Conservation (phyloP, 2,797 vertebrate species). For the Vespertilio murinus region DNA sequence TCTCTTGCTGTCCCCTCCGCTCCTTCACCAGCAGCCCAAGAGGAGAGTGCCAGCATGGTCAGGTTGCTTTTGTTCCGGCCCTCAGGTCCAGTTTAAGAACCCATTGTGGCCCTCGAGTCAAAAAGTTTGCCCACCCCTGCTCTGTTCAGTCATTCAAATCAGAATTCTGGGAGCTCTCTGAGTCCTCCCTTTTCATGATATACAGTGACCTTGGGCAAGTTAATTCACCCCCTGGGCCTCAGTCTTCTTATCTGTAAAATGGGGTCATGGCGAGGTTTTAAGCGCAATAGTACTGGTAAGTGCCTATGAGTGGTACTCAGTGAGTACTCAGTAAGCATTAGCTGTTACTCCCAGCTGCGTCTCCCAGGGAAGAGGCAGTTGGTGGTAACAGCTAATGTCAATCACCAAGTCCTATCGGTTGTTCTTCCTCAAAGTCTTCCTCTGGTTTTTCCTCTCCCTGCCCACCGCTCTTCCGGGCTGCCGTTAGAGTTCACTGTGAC, state of each 20-base stretch:
- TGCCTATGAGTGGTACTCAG: fast-evolving
- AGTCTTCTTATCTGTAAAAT: neutral
- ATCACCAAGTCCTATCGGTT: too few relatives aligned
- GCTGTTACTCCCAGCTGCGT: neutral
- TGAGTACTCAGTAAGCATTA: neutral
- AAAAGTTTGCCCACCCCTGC: too few relatives aligned
- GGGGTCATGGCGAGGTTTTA: neutral
- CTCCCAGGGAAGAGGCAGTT: neutral
- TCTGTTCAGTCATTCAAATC: neutral
- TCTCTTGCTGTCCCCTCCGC: too few relatives aligned
- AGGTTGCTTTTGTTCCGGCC: too few relatives aligned
- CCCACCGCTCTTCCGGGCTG: neutral
- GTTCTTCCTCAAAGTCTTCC: neutral
- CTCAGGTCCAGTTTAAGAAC: too few relatives aligned
- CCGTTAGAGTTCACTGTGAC: neutral
- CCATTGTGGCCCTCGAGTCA: too few relatives aligned
- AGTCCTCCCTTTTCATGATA: neutral
- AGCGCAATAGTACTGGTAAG: neutral
- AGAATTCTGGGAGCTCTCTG: neutral
- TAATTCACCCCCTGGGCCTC: neutral
- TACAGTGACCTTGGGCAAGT: neutral
- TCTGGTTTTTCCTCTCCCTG: neutral
- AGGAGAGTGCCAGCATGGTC: too few relatives aligned
- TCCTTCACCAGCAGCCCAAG: too few relatives aligned
- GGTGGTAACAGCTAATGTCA: too few relatives aligned